phyloP scores from a whole-genome alignment of 2,888 invertebrate species.

The Thumatha senex region DNA sequence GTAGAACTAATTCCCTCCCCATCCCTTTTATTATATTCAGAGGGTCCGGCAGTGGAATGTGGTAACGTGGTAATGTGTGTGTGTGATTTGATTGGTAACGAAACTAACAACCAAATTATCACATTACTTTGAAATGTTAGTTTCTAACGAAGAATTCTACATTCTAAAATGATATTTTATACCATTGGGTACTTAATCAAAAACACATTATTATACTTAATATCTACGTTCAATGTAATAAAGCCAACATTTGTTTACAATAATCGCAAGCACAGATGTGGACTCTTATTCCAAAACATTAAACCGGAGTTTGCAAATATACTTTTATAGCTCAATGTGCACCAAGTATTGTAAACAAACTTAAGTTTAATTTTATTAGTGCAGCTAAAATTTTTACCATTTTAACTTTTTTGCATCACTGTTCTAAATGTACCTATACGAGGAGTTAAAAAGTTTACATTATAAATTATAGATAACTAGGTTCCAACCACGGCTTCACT shows the following conservation, averaged over 20 bases:
- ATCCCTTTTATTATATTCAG: no score
- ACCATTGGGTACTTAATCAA: not conserved
- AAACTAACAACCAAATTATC: no score
- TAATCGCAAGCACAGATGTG: conserved; percentile 42
- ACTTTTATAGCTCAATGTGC: conserved; percentile 59
- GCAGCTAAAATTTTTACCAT: conserved; percentile 33
- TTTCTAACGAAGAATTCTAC: no score
- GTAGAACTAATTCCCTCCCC: no score
- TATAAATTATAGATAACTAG: no score
- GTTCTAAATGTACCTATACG: no score
- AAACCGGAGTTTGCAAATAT: conserved; percentile 53
- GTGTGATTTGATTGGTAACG: no score
- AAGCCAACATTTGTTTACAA: conserved; percentile 26
- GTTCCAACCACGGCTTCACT: no score
- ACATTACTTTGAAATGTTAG: no score
- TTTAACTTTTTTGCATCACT: conserved; percentile 6
- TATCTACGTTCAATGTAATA: conserved; percentile 3
- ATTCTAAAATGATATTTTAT: not conserved
- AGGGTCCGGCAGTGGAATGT: no score
- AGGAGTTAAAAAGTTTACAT: no score
- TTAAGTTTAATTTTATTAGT: conserved; percentile 38
- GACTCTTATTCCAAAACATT: conserved; percentile 38
- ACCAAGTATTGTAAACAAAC: conserved; percentile 59
- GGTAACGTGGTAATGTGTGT: no score
- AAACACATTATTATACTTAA: not conserved